Evolutionary conservation across 2,797 vertebrate genomes (phyloP), one percentile per base, ranked within the genome.

Genomic region (Typhlichthys subterraneus): DNA sequence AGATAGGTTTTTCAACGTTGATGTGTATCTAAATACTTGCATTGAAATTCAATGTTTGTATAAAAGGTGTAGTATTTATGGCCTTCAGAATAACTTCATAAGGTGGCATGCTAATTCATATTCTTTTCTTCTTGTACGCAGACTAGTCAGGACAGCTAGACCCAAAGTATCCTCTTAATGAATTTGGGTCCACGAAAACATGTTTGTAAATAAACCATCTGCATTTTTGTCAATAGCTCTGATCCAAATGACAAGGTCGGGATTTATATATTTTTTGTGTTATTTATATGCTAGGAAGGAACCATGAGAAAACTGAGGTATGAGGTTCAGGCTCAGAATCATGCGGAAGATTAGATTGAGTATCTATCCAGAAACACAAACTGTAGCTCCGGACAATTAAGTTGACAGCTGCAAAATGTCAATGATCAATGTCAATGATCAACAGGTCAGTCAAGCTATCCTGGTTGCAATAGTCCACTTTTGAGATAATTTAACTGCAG

Each of bases 321-420:
- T 48, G 53, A 29, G 53, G 9, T 45, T 11, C 45, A 51, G 72
- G 61, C 73, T 84, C 74, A 85, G 69, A 76, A 61, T 78, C 68
- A 71, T 71, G 63, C 73, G 77, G 57, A 80, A 74, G 31, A 58
- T 72, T 54, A 31, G 61, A 19, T 59, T 53, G 46, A 42, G 38
- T 42, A 42, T 42, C 9, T 42, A 42, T 7, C 49, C 19, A 69
- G 61, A 8, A 71, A 65, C n/a, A 42, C 70, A 19, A 53, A 29
- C 23, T 29, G 23, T 65, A 2, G 19, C 45, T 73, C 33, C 53
- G 61, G 65, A 68, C 15, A 65, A 17, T 55, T 17, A 31, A 29
- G 29, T 54, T 38, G 9, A n/a, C 10, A 15, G 38, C 38, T 9
- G 38, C 38, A 42, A 42, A 42, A 42, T 42, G 38, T 9, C 38